Evolutionary conservation across 2,797 vertebrate species (phyloP).

Genomic region (Neosalanx taihuensis): DNA sequence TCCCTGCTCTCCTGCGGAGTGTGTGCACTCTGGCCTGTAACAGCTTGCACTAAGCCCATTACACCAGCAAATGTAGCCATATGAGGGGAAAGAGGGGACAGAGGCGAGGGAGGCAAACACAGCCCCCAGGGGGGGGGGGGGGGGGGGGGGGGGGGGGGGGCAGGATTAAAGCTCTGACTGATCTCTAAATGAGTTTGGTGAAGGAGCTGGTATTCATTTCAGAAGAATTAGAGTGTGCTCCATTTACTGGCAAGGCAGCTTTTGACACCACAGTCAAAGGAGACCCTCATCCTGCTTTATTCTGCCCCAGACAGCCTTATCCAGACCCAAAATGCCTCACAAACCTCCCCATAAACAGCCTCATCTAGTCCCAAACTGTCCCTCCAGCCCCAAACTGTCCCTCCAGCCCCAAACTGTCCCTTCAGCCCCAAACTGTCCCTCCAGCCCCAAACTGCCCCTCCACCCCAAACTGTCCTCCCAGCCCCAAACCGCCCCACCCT

Average conservation of each 20-base stretch:
- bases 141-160: slow-evolving; percentile 20
- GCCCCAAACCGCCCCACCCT: too few relatives aligned
- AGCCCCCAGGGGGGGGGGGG: slow-evolving; percentile 33
- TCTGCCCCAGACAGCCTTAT: too few relatives aligned
- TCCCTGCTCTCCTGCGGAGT: slow-evolving; percentile 46
- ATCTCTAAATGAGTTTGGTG: slow-evolving; percentile 83
- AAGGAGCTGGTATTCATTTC: slow-evolving; percentile 80
- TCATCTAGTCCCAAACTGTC: too few relatives aligned
- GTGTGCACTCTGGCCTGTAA: slow-evolving; percentile 69
- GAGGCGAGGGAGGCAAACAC: slow-evolving; percentile 69
- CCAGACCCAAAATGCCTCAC: too few relatives aligned
- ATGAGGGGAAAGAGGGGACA: slow-evolving; percentile 68
- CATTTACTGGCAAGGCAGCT: slow-evolving; percentile 70
- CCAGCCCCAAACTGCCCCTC: too few relatives aligned
- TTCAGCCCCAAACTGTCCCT: too few relatives aligned
- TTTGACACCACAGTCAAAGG: slow-evolving; percentile 50
- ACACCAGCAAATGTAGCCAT: slow-evolving; percentile 79
- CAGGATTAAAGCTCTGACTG: slow-evolving; percentile 75
- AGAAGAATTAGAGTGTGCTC: slow-evolving; percentile 73
- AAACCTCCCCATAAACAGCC: too few relatives aligned
- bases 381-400: too few relatives aligned
- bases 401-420: too few relatives aligned
- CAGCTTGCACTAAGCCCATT: slow-evolving; percentile 83
- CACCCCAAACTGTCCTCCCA: too few relatives aligned
- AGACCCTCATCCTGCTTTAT: slow-evolving; percentile 12